phyloP scores from a whole-genome alignment of 2,113 vertebrate genomes.

The Balaeniceps rex region DNA sequence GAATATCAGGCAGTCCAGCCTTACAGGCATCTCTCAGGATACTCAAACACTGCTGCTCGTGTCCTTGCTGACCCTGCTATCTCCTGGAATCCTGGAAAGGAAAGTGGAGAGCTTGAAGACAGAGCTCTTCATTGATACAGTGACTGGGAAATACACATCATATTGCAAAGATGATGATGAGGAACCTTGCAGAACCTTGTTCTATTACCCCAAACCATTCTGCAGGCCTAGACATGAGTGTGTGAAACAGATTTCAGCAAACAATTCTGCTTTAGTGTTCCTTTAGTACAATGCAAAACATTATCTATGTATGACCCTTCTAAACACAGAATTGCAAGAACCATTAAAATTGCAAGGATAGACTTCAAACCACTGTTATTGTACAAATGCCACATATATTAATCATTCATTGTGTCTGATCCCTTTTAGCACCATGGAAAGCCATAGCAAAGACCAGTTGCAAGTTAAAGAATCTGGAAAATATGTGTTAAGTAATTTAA shows the following conservation, averaged over 20 bases:
- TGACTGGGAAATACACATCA: neutral
- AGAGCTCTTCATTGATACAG: neutral
- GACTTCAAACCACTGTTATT: neutral
- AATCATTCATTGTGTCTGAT: neutral
- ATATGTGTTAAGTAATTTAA: neutral
- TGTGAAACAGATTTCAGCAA: neutral
- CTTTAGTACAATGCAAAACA: neutral
- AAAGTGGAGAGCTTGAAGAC: neutral
- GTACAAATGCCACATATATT: neutral
- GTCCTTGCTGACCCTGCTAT: neutral
- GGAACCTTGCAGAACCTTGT: neutral
- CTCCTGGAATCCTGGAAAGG: neutral
- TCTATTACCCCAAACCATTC: neutral
- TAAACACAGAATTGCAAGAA: neutral
- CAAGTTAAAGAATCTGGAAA: neutral
- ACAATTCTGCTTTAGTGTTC: neutral
- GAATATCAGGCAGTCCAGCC: neutral
- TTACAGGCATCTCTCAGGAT: neutral
- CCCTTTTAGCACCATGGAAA: neutral
- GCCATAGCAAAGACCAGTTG: neutral
- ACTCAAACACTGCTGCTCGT: too few relatives aligned
- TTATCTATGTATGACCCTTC: neutral
- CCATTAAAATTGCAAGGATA: neutral
- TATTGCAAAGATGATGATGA: neutral
- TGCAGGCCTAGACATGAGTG: neutral